Percentiles rank a stretch among this genome's conserved stretches.
phyloP scores from a whole-genome alignment of 2,797 vertebrate genomes.

The Chromis chromis region DNA sequence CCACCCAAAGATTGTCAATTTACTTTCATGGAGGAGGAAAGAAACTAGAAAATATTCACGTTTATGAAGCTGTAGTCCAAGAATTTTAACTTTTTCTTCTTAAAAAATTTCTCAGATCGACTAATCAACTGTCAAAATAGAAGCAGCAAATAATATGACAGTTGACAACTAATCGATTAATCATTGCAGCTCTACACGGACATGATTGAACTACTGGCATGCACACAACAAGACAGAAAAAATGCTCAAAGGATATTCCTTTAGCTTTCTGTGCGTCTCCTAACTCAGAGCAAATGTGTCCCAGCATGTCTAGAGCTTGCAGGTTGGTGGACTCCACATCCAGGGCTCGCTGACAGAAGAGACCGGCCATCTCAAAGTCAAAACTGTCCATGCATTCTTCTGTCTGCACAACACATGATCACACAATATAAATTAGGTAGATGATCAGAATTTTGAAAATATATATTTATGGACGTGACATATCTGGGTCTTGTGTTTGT shows the following conservation, averaged over 20 bases:
- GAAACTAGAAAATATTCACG: too few species aligned
- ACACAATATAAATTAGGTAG: constrained; percentile 4
- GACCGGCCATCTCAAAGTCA: constrained; percentile 86
- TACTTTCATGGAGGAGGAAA: too few species aligned
- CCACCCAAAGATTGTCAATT: too few species aligned
- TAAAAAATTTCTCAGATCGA: too few species aligned
- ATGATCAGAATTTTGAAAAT: neutral
- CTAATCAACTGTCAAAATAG: too few species aligned
- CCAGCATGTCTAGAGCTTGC: constrained; percentile 85
- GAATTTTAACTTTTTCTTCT: too few species aligned
- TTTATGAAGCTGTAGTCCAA: too few species aligned
- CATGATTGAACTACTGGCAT: neutral
- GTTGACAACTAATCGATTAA: too few species aligned
- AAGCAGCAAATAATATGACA: too few species aligned
- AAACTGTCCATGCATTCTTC: constrained; percentile 87
- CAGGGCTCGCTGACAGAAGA: constrained; percentile 88
- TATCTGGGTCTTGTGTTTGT: neutral
- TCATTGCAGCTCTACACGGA: neutral
- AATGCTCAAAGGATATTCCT: constrained; percentile 83
- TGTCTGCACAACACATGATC: constrained; percentile 73
- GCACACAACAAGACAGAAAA: neutral
- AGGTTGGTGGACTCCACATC: constrained; percentile 86
- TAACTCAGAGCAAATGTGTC: constrained; percentile 86
- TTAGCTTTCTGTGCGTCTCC: constrained; percentile 85
- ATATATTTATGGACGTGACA: neutral